Base-by-base conservation (phyloP, 2,797 vertebrate genomes). In the Microctenopoma steveboyesi region DNA sequence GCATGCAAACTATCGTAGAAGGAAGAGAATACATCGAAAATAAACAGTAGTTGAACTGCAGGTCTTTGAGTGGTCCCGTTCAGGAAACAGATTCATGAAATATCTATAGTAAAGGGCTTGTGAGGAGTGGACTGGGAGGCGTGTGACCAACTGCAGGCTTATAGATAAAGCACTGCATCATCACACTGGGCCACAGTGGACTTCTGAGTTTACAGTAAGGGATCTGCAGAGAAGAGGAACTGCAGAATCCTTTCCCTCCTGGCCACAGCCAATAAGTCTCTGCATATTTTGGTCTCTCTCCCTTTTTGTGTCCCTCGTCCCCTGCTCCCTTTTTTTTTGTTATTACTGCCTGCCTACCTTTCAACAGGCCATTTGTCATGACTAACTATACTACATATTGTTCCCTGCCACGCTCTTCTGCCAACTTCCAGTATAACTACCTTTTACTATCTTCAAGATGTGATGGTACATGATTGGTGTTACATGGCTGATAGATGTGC, bases 361-460 rank as follows among this genome's bases (percentile, higher is more conserved):
- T 64, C 74, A 76, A 74, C 47, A 71, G 78, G 78, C 74, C 73
- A 86, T 90, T 91, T 86, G 82, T 91, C 86, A 85, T 88, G 49
- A 2, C 68, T 83, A 74, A 79, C 82, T 72, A 72, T 47, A 49
- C 57, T 78, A 54, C 39, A 35, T 51, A 57, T 65, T 54, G 64
- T 69, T 86, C 42, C 58, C 37, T 18, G 39, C 50, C 16, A 40
- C 60, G 60, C 51, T 65, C 15, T 27, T 59, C 49, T 45, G 22
- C 57, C 52, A 75, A 37, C 18, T 39, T 57, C 53, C 43, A 18
- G 39, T 64, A 30, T 16, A 43, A 22, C 51, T 40, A 18, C 33
- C 46, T 59, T 60, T 63, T 57, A 49, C 10, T 40, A 6, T 15
- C 14, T 47, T 57, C 37, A 11, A 3, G 22, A 45, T 46, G 4